Percentiles rank a stretch among this genome's conserved stretches.
phyloP scores from a whole-genome alignment of 2,797 vertebrate genomes.

The Pangasius sanitwongsei region DNA sequence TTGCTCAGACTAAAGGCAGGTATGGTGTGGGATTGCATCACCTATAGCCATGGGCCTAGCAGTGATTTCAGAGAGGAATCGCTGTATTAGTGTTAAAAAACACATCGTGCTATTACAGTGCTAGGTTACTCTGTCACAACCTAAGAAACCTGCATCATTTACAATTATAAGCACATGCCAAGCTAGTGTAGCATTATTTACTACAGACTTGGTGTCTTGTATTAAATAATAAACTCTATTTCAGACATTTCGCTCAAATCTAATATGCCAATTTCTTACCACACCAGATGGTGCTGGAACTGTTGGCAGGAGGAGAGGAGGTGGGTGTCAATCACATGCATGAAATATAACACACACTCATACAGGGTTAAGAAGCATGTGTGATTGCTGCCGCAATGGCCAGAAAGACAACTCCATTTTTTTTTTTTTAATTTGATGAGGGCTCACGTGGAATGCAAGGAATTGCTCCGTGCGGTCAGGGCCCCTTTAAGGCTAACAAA shows the following conservation, averaged over 20 bases:
- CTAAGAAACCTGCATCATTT: not conserved
- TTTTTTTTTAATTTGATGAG: conserved; percentile 64
- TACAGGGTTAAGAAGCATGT: conserved; percentile 47
- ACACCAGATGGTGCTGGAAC: conserved; percentile 34
- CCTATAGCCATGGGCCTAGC: no score
- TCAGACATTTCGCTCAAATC: not conserved
- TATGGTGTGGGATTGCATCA: not conserved
- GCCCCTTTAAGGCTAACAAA: conserved; percentile 86
- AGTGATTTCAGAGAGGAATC: not conserved
- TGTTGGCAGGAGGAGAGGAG: conserved; percentile 22
- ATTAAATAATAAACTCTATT: not conserved
- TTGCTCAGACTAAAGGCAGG: not conserved
- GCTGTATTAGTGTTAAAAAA: not conserved
- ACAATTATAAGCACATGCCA: not conserved
- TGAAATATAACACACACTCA: conserved; percentile 11
- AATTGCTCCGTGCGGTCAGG: conserved; percentile 81
- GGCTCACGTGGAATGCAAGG: conserved; percentile 82
- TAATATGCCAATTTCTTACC: not conserved
- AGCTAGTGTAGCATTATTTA: not conserved
- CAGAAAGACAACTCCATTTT: conserved; percentile 50
- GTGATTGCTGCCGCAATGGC: conserved; percentile 60
- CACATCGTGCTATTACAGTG: not conserved
- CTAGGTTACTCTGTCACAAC: not conserved
- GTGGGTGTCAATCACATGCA: conserved; percentile 23
- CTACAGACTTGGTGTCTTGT: not conserved